A percentile compares a stretch with the other conserved stretches of the same genome.
Conservation (phyloP, 1,140 invertebrate genomes). For the Tetragnatha versicolor region DNA sequence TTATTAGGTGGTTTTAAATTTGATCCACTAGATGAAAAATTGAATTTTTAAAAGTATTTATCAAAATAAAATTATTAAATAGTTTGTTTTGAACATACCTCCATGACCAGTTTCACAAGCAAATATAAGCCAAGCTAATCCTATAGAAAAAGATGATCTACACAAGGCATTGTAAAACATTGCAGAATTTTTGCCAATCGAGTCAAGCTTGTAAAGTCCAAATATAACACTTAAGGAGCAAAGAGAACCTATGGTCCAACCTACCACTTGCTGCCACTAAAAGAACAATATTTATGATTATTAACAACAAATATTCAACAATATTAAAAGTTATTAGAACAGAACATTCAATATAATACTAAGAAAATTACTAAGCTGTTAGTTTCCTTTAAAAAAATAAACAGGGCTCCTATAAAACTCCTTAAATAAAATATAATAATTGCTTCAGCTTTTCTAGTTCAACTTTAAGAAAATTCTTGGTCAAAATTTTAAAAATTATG, state of each 20-base stretch:
- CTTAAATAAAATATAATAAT: neutral
- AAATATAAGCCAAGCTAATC: slow-evolving; percentile 67
- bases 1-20: too few species aligned
- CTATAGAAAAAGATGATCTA: slow-evolving; percentile 63
- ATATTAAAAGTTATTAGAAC: neutral
- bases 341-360: neutral
- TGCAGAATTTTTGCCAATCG: slow-evolving; percentile 57
- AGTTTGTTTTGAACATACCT: slow-evolving; percentile 39
- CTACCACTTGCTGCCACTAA: slow-evolving; percentile 28
- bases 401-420: neutral
- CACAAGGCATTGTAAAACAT: slow-evolving; percentile 67
- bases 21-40: too few species aligned
- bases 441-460: neutral
- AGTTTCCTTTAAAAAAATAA: neutral
- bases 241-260: slow-evolving; percentile 33
- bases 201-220: slow-evolving; percentile 42
- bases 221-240: slow-evolving; percentile 38
- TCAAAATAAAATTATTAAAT: neutral
- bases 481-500: too few species aligned
- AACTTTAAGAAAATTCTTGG: too few species aligned
- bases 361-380: neutral
- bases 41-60: too few species aligned
- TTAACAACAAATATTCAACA: neutral
- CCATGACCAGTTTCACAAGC: slow-evolving; percentile 63
- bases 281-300: neutral